A percentile compares a stretch with the other conserved stretches of the same genome.
Conservation (phyloP, 2,888 invertebrate genomes). For the Zygogramma bicolorata region DNA sequence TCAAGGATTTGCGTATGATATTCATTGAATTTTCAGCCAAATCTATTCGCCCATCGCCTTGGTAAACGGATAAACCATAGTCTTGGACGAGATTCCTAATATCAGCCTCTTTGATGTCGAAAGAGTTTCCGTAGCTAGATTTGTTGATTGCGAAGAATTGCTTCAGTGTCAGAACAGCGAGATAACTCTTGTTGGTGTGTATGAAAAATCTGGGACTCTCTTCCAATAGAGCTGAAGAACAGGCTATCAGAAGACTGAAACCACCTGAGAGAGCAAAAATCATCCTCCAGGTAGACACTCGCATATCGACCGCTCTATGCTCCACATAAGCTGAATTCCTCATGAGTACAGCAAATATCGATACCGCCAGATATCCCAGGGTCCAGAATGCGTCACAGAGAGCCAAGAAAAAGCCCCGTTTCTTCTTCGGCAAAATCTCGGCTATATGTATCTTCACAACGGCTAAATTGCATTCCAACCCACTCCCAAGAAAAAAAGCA, state of each 20-base stretch:
- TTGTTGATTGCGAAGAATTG: conserved; percentile 68
- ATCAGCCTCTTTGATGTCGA: conserved; percentile 58
- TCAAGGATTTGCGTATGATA: conserved; percentile 41
- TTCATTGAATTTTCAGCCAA: conserved; percentile 23
- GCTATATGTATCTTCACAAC: conserved; percentile 63
- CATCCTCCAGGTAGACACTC: conserved; percentile 66
- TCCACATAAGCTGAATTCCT: conserved; percentile 41
- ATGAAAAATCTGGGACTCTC: conserved; percentile 66
- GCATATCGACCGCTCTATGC: conserved; percentile 49
- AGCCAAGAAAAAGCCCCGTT: conserved; percentile 62
- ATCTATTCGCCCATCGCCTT: conserved; percentile 23
- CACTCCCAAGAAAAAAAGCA: conserved; percentile 60
- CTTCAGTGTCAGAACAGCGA: conserved; percentile 63
- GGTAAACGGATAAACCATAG: conserved; percentile 47
- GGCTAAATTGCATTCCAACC: conserved; percentile 61
- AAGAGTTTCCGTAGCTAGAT: conserved; percentile 65
- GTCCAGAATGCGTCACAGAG: conserved; percentile 64
- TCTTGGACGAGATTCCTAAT: conserved; percentile 49
- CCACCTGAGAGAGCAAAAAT: conserved; percentile 64
- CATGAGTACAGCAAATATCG: conserved; percentile 48
- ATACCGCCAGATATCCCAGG: conserved; percentile 58
- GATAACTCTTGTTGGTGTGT: conserved; percentile 58
- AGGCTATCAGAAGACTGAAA: conserved; percentile 62
- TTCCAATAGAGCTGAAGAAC: conserved; percentile 64
- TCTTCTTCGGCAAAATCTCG: conserved; percentile 63